phyloP scores from a whole-genome alignment of 2,888 invertebrate species.

The Eumerus sabulonum region DNA sequence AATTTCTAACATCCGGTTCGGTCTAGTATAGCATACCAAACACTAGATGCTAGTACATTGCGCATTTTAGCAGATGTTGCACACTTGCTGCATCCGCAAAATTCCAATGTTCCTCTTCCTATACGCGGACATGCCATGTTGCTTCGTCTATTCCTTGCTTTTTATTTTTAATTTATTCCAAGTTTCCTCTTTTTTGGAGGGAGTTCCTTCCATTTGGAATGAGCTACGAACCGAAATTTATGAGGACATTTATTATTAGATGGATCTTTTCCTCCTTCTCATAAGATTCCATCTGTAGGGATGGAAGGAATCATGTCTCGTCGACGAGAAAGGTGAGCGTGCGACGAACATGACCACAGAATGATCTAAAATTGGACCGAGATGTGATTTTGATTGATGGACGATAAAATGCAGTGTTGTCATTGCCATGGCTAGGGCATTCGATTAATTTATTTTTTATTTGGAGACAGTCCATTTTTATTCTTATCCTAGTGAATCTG shows the following conservation, averaged over 20 bases:
- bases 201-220: slow-evolving; percentile 24
- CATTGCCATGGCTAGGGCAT: slow-evolving; percentile 45
- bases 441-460: slow-evolving; percentile 51
- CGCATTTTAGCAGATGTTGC: slow-evolving; percentile 54
- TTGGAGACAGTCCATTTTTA: slow-evolving; percentile 7
- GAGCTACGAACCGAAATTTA: slow-evolving; percentile 51
- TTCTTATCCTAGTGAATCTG: background rate
- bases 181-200: slow-evolving; percentile 23
- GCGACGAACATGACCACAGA: slow-evolving; percentile 10
- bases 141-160: slow-evolving; percentile 25
- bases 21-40: slow-evolving; percentile 48
- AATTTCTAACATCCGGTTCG: slow-evolving; percentile 50
- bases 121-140: background rate
- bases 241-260: slow-evolving; percentile 66
- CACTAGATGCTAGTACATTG: slow-evolving; percentile 5
- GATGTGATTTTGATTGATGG: slow-evolving; percentile 59
- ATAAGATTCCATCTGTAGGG: background rate
- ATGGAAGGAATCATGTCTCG: slow-evolving; percentile 7
- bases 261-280: slow-evolving; percentile 9
- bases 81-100: slow-evolving; percentile 59
- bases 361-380: slow-evolving; percentile 49
- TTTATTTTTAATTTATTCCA: slow-evolving; percentile 41
- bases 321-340: slow-evolving; percentile 42
- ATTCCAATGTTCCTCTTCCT: background rate
- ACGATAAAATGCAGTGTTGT: slow-evolving; percentile 58